Percentiles rank a stretch among this genome's conserved stretches.
Evolutionary conservation across 1,140 invertebrate species (phyloP).

Genomic region (Listronotus oregonensis): DNA sequence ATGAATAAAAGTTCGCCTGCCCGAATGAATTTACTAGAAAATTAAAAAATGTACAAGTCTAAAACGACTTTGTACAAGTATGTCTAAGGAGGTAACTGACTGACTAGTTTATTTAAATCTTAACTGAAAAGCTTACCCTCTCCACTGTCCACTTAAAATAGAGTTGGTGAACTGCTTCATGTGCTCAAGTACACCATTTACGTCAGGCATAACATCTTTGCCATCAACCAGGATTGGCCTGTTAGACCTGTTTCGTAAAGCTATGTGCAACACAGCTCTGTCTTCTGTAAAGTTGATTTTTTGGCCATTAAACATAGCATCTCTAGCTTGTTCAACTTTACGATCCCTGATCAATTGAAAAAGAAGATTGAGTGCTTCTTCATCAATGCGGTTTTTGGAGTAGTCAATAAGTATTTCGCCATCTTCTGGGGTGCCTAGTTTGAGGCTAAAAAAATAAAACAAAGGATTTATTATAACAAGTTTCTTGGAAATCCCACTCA

Average conservation of each 20-base stretch:
- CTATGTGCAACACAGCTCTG: slow-evolving; percentile 89
- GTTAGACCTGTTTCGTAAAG: slow-evolving; percentile 86
- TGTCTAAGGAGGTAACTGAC: too few relatives aligned
- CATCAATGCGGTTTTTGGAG: slow-evolving; percentile 93
- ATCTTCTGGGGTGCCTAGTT: slow-evolving; percentile 76
- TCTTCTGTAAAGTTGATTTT: slow-evolving; percentile 99
- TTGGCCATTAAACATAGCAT: slow-evolving; percentile 93
- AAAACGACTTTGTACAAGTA: too few relatives aligned
- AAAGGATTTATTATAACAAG: too few relatives aligned
- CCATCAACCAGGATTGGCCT: slow-evolving; percentile 82
- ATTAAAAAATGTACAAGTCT: too few relatives aligned
- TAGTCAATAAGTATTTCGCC: slow-evolving; percentile 92
- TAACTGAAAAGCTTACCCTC: slow-evolving; percentile 55
- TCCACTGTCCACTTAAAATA: slow-evolving; percentile 70
- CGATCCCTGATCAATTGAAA: slow-evolving; percentile 82
- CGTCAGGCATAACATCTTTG: slow-evolving; percentile 92
- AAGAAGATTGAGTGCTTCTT: slow-evolving; percentile 74
- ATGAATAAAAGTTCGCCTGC: too few relatives aligned
- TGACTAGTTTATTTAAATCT: not conserved
- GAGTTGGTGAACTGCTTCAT: slow-evolving; percentile 92
- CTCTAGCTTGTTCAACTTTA: slow-evolving; percentile 81
- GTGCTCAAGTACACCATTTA: slow-evolving; percentile 89
- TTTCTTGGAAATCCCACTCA: too few relatives aligned
- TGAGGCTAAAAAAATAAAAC: slow-evolving; percentile 64
- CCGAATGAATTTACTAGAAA: too few relatives aligned